phyloP scores from a whole-genome alignment of 1,140 invertebrate species.

The Pogonomyrmex barbatus region DNA sequence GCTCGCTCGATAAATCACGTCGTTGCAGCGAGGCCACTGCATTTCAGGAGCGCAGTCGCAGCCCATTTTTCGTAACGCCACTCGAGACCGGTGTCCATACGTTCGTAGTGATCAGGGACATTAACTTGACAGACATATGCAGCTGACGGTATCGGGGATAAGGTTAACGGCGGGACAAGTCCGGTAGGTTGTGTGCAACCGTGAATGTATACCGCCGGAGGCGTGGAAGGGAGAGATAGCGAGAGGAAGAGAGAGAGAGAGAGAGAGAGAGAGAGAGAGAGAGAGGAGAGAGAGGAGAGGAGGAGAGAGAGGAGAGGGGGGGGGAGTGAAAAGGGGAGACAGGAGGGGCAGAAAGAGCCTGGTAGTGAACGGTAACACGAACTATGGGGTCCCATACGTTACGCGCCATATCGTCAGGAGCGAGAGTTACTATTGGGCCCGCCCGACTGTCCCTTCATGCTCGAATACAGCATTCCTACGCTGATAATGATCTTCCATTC shows the following conservation, averaged over 20 bases:
- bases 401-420: slow-evolving; percentile 62
- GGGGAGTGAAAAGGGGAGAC: neutral
- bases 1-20: slow-evolving; percentile 29
- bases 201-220: slow-evolving; percentile 47
- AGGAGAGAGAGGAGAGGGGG: neutral
- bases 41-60: slow-evolving; percentile 7
- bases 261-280: neutral
- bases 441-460: neutral
- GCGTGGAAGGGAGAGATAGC: neutral
- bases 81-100: slow-evolving; percentile 26
- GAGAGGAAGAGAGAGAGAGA: neutral
- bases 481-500: slow-evolving; percentile 75
- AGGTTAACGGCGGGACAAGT: slow-evolving; percentile 53
- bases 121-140: slow-evolving; percentile 56
- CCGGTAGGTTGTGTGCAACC: slow-evolving; percentile 53
- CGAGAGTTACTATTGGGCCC: slow-evolving; percentile 25
- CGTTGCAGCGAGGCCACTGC: neutral
- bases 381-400: slow-evolving; percentile 62
- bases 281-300: neutral
- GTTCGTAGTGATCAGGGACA: slow-evolving; percentile 57
- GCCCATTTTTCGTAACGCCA: slow-evolving; percentile 41
- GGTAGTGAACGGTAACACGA: slow-evolving; percentile 28
- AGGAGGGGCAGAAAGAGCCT: neutral
- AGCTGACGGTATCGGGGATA: slow-evolving; percentile 62
- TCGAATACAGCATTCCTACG: slow-evolving; percentile 58